Evolutionary conservation across 2,797 vertebrate genomes (phyloP), one percentile per base, ranked within the genome.

Genomic region (Triplophysa bombifrons): DNA sequence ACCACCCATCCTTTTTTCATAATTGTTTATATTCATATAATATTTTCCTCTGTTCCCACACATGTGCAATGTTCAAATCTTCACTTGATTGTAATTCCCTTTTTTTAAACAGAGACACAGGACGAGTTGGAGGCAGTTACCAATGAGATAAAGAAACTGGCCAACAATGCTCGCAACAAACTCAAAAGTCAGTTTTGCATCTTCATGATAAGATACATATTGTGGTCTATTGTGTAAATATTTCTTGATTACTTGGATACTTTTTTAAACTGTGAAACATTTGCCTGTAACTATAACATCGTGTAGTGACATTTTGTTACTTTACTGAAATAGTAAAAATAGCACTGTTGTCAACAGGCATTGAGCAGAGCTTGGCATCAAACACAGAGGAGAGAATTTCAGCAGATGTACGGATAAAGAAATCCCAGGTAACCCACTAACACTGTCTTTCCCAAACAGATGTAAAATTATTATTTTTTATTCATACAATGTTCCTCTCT

Each of bases 161-260:
- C 96, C 84, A 98, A 96, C 93, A 96, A 93, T 0, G 96, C 95
- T 66, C 92, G 96, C 71, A 97, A 96, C 88, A 98, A 96, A 86
- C 94, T 98, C 34, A 98, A 98, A 87, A 94, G 97, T 98, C 83
- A 91, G 94, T 90, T 72, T 80, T 46, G 13, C 46, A 14, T 48
- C 46, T 14, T 48, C 44, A 12, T 13, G 3, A 48, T 61, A 17
- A 46, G 41, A 17, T 46, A 71, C 14, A 0, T 55, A 27, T 55
- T n/a, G 9, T 19, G 9, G 20, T 67, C 4, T 8, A 9, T 1
- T 63, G 41, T 50, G 1, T 53, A 19, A 5, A 53, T 0, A 70
- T 14, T 51, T 7, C 50, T 27, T 70, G 16, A n/a, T 38, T 34
- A 38, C 3, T 38, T 61, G 30, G 5, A 30, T 30, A 38, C 34